Evolutionary conservation across 2,888 invertebrate species (phyloP).

Genomic region (Parnassius apollo): DNA sequence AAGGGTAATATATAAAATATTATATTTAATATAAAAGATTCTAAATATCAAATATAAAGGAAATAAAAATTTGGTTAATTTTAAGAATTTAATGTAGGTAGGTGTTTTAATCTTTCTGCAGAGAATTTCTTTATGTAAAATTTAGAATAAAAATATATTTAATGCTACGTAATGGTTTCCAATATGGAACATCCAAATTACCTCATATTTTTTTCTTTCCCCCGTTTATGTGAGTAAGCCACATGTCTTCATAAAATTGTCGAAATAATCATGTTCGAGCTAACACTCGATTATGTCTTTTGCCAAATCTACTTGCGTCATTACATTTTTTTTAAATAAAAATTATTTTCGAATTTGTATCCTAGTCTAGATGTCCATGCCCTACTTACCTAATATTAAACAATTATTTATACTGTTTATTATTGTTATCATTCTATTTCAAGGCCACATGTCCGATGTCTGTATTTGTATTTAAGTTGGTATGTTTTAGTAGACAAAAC

Average conservation of each 20-base stretch:
- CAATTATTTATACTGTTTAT: slow-evolving; percentile 8
- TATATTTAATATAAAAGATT: too few species aligned
- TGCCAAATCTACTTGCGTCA: slow-evolving; percentile 22
- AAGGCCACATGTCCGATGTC: too few species aligned
- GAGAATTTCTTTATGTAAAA: too few species aligned
- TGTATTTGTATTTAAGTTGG: too few species aligned
- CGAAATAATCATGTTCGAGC: slow-evolving; percentile 14
- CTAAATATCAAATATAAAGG: too few species aligned
- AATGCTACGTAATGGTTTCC: too few species aligned
- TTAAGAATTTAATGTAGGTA: too few species aligned
- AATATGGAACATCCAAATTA: too few species aligned
- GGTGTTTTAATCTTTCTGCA: too few species aligned
- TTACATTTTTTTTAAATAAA: slow-evolving; percentile 12
- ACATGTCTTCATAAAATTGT: slow-evolving; percentile 28
- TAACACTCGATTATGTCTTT: slow-evolving; percentile 15
- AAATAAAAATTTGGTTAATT: too few species aligned
- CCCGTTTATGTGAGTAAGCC: not conserved
- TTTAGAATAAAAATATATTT: not conserved
- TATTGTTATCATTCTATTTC: not conserved
- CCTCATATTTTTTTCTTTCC: not conserved
- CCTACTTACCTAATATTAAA: slow-evolving; percentile 11
- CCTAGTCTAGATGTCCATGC: slow-evolving; percentile 4
- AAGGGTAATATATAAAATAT: too few species aligned
- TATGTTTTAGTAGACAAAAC: too few species aligned
- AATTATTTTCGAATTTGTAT: slow-evolving; percentile 9